Conservation (phyloP, 1,140 invertebrate genomes). For the Heliothis subflexa region DNA sequence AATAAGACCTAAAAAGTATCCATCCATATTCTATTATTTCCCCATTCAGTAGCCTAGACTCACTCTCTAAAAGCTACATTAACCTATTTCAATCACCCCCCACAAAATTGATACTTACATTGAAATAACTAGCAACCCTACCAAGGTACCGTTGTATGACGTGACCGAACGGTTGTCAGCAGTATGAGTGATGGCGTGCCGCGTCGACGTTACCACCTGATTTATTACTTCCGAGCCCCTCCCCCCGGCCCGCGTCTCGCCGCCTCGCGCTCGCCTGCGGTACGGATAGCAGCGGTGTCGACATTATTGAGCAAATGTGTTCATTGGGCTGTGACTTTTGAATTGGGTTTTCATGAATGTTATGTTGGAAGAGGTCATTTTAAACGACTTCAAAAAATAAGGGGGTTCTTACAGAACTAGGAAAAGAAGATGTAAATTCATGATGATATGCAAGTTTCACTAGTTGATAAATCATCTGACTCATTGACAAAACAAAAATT, state of each 20-base stretch:
- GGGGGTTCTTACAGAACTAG: no score
- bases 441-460: no score
- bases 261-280: conserved; percentile 46
- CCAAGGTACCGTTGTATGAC: conserved; percentile 66
- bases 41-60: not conserved
- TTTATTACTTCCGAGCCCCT: conserved; percentile 78
- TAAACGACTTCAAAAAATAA: no score
- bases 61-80: not conserved
- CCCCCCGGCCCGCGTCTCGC: conserved; percentile 48
- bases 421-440: no score
- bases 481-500: no score
- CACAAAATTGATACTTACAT: not conserved
- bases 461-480: no score
- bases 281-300: conserved; percentile 42
- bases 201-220: conserved; percentile 81
- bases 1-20: no score
- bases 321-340: not conserved
- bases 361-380: no score
- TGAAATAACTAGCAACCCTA: conserved; percentile 34
- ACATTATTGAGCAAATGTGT: conserved; percentile 26
- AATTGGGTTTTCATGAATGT: no score
- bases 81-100: not conserved
- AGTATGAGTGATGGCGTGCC: conserved; percentile 80
- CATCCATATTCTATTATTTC: no score
- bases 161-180: conserved; percentile 72